phyloP scores from a whole-genome alignment of 2,888 invertebrate genomes.

The Mechanitis mazaeus region DNA sequence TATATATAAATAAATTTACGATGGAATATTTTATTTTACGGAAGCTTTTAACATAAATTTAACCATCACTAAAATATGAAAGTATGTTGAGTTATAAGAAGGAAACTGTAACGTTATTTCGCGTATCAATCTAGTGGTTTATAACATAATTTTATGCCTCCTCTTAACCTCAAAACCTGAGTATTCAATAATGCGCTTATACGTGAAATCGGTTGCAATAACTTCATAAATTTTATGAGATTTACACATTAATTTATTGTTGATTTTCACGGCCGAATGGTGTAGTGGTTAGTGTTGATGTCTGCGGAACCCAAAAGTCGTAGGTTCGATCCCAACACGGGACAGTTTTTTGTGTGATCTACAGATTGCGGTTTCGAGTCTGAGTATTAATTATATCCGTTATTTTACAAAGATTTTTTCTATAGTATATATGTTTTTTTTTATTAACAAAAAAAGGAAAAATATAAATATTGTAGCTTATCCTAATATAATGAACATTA shows the following conservation, averaged over 20 bases:
- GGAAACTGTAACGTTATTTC: conserved; percentile 13
- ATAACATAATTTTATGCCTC: conserved; percentile 20
- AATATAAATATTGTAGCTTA: conserved; percentile 5
- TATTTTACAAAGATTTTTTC: too few relatives aligned
- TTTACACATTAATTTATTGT: conserved; percentile 26
- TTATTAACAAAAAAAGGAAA: too few relatives aligned
- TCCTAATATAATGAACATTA: conserved; percentile 29
- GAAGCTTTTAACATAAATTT: conserved; percentile 19
- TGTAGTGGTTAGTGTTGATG: too few relatives aligned
- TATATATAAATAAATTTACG: conserved; percentile 7
- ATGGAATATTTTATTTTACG: conserved; percentile 13
- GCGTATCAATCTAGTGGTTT: conserved; percentile 21
- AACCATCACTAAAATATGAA: conserved; percentile 19
- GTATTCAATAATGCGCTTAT: conserved; percentile 9
- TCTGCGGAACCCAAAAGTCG: too few relatives aligned
- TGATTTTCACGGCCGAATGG: conserved; percentile 14
- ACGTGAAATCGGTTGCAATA: conserved; percentile 15
- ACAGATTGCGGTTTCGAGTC: too few relatives aligned
- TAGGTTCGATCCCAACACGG: too few relatives aligned
- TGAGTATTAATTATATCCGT: too few relatives aligned
- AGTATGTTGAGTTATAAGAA: conserved; percentile 15
- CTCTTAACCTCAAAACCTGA: conserved; percentile 22
- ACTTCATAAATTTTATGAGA: conserved; percentile 16
- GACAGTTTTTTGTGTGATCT: too few relatives aligned
- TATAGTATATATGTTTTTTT: too few relatives aligned